A percentile compares a stretch with the other conserved stretches of the same genome.
Evolutionary conservation across 1,140 invertebrate species (phyloP).

Genomic region (Steinernema khuongi): DNA sequence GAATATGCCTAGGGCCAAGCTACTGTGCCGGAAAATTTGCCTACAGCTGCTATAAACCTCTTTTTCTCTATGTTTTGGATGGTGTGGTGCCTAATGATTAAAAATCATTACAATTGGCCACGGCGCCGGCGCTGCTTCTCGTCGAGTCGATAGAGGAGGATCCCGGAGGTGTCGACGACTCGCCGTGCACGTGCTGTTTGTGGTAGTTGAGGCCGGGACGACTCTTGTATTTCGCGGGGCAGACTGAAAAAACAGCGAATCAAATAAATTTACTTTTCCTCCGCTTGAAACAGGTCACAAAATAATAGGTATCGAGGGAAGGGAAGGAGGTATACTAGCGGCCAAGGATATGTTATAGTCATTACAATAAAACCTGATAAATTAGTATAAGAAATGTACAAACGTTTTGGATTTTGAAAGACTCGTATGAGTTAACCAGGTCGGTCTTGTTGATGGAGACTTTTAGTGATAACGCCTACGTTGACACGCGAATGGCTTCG

Average conservation of each 20-base stretch:
- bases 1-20: neutral
- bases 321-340: neutral
- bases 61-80: neutral
- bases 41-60: no score
- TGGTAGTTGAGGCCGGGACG: slow-evolving; percentile 91
- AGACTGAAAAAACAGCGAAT: slow-evolving; percentile 60
- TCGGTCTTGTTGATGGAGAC: neutral
- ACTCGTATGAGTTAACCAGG: no score
- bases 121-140: neutral
- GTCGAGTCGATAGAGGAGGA: neutral
- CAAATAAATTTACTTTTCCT: neutral
- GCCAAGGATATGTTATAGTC: neutral
- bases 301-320: neutral
- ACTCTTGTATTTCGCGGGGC: slow-evolving; percentile 92
- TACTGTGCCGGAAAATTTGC: no score
- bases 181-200: slow-evolving; percentile 88
- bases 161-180: slow-evolving; percentile 54
- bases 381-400: neutral
- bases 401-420: neutral
- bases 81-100: slow-evolving; percentile 9
- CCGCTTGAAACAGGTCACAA: neutral
- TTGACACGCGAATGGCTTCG: slow-evolving; percentile 27
- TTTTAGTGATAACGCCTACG: slow-evolving; percentile 19
- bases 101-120: slow-evolving; percentile 20
- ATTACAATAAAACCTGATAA: neutral